Conservation (phyloP, 2,113 vertebrate species). For the Sapayoa aenigma region DNA sequence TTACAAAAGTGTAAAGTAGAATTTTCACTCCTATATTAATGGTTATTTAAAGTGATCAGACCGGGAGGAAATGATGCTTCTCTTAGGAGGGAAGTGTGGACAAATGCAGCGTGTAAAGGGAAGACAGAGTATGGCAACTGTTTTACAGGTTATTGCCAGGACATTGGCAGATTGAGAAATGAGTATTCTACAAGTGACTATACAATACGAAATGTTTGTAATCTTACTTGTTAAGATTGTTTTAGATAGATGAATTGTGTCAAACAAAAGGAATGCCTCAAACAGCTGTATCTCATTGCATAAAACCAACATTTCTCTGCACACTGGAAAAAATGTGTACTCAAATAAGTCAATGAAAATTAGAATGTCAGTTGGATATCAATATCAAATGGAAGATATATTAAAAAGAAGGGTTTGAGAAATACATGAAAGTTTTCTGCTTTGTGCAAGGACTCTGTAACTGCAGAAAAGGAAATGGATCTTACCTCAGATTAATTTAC, state of each 20-base stretch:
- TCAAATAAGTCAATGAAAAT: not conserved
- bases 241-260: not conserved
- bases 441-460: not conserved
- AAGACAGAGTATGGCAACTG: not conserved
- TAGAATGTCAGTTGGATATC: not conserved
- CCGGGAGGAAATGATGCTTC: not conserved
- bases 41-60: not conserved
- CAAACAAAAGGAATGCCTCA: not conserved
- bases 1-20: not conserved
- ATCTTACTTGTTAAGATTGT: not conserved
- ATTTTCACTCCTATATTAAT: not conserved
- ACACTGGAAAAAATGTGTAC: fast-evolving
- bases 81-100: not conserved
- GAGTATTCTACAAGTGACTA: not conserved
- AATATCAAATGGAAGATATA: not conserved
- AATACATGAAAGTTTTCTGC: not conserved
- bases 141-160: not conserved
- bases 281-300: not conserved
- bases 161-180: not conserved
- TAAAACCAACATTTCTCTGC: not conserved
- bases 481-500: not conserved
- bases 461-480: not conserved
- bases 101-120: not conserved
- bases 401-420: not conserved
- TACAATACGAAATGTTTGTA: not conserved